Evolutionary conservation across 2,113 vertebrate genomes (phyloP), one percentile per base, ranked within the genome.

Genomic region (Arizona elegans): DNA sequence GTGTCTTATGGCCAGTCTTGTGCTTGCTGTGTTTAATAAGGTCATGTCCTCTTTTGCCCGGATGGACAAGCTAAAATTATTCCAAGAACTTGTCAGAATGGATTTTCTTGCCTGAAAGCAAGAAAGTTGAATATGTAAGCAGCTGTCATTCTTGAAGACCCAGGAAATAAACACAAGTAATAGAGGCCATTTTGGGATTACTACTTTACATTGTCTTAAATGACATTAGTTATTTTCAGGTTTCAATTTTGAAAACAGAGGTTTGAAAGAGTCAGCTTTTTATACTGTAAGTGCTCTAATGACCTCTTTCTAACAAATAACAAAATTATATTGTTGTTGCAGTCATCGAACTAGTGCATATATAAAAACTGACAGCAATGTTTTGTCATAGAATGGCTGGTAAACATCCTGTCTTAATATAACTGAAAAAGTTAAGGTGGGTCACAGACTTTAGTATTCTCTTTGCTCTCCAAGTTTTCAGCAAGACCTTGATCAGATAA

Each of bases 41-140:
- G 19, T 13, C 38, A 81, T 93, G 7, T 58, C 47, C 93, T 29
- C 90, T 92, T 94, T 93, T 93, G 17, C 85, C 53, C 55, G 13
- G 24, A 53, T 92, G 86, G 53, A 90, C 89, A 93, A 91, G 54
- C 9, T 88, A 7, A 86, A 19, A 10, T 95, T 81, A 24, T 0
- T 94, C 92, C 58, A 85, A 93, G 92, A 88, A 33, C 58, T 88
- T 95, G 59, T 94, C 75, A 75, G 91, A 90, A 95, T 53, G 26
- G 23, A 8, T 94, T 93, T 95, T 50, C 15, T 23, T 50, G 33
- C 89, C 88, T 87, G 53, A 21, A 43, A 55, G 88, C 47, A 92
- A 19, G n/a, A 88, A 91, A 88, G 54, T 70, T 52, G 55, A 70
- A 90, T 87, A 54, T 7, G 55, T 52, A 38, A 90, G 12, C 87